A percentile compares a stretch with the other conserved stretches of the same genome.
Evolutionary conservation across 2,888 invertebrate species (phyloP).

Genomic region (Tetragonula carbonaria): DNA sequence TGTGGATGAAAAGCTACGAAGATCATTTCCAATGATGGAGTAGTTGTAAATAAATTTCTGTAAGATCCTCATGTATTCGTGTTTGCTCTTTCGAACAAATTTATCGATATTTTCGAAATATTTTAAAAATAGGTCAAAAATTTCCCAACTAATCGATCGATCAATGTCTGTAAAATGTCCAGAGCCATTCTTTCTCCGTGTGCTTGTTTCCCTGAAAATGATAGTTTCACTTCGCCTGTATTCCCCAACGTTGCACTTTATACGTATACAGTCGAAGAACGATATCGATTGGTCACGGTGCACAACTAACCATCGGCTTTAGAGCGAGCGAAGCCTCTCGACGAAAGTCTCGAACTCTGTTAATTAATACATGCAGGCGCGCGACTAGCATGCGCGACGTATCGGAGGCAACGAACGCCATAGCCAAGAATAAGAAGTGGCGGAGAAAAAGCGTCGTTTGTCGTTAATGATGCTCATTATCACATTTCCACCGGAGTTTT

Average conservation of each 20-base stretch:
- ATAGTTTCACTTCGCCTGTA: background rate
- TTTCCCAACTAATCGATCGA: too few species aligned
- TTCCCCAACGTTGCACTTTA: background rate
- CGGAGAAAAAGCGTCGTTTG: conserved; percentile 30
- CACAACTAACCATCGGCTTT: background rate
- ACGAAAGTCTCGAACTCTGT: conserved; percentile 24
- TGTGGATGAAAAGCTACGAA: too few species aligned
- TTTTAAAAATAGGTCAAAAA: too few species aligned
- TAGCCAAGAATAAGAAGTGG: conserved; percentile 28
- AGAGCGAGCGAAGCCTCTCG: background rate
- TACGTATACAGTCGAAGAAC: background rate
- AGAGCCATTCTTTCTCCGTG: too few species aligned
- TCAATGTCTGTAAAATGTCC: too few species aligned
- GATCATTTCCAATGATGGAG: too few species aligned
- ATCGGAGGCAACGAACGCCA: background rate
- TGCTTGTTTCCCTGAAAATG: background rate
- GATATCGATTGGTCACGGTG: conserved; percentile 6
- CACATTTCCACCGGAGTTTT: conserved; percentile 26
- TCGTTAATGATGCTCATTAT: conserved; percentile 39
- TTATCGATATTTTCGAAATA: too few species aligned
- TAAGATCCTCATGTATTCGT: too few species aligned
- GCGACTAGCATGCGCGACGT: background rate
- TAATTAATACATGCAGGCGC: conserved; percentile 36
- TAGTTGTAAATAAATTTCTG: too few species aligned
- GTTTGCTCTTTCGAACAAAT: too few species aligned